Percentiles rank a stretch among this genome's conserved stretches.
Evolutionary conservation across 1,140 invertebrate genomes (phyloP).

Genomic region (Andricus grossulariae): DNA sequence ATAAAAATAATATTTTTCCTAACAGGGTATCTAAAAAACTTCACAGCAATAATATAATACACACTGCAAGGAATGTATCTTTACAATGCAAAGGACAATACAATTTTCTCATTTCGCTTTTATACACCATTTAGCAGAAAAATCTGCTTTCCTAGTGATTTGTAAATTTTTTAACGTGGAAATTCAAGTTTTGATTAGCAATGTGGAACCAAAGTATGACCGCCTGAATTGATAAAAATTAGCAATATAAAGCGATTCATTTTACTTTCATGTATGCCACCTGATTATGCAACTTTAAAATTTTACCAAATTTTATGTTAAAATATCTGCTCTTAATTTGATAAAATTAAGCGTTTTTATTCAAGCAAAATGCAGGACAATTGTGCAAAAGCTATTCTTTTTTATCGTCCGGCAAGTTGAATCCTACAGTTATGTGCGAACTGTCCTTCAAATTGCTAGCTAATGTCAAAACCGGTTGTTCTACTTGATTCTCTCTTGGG

Average conservation of each 20-base stretch:
- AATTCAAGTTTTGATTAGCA: too few species aligned
- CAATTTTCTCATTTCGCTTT: slow-evolving; percentile 6
- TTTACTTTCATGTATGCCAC: too few species aligned
- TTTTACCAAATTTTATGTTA: too few species aligned
- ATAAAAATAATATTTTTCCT: background rate
- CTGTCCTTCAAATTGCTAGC: slow-evolving; percentile 69
- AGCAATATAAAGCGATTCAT: too few species aligned
- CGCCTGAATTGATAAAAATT: too few species aligned
- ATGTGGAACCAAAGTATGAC: too few species aligned
- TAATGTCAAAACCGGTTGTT: slow-evolving; percentile 69
- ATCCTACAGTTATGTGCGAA: slow-evolving; percentile 66
- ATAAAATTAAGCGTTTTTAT: background rate
- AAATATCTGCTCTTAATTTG: background rate
- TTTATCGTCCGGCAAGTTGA: slow-evolving; percentile 58
- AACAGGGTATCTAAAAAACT: too few species aligned
- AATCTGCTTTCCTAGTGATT: background rate
- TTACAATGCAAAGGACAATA: background rate
- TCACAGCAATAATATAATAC: background rate
- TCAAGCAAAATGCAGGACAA: background rate
- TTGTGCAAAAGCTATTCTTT: slow-evolving; percentile 49
- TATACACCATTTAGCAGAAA: background rate
- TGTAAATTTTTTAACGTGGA: too few species aligned
- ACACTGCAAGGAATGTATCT: slow-evolving; percentile 19
- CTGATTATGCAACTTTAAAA: too few species aligned
- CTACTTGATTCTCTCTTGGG: slow-evolving; percentile 46